Evolutionary conservation across 2,113 vertebrate species (phyloP).

Genomic region (Gnathonemus longibarbis): DNA sequence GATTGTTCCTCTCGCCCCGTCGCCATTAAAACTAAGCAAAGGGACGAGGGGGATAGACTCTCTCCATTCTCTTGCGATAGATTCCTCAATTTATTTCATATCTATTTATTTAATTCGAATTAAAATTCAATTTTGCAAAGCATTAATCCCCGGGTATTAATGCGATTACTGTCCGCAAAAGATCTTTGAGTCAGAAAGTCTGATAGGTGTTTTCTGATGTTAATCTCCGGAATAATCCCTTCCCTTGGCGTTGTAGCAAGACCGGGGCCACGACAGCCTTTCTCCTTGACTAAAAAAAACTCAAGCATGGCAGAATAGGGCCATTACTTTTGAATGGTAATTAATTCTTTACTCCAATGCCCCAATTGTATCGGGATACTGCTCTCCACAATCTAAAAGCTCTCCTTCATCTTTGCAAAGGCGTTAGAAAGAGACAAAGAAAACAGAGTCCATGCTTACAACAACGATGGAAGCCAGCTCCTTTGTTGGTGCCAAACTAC

Average conservation of each 20-base stretch:
- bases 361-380: constrained; percentile 40
- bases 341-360: constrained; percentile 52
- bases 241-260: constrained; percentile 59
- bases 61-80: constrained; percentile 26
- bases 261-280: constrained; percentile 42
- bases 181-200: constrained; percentile 75
- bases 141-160: constrained; percentile 66
- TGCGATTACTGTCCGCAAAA: constrained; percentile 60
- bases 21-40: constrained; percentile 15
- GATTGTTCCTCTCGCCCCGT: constrained; percentile 22
- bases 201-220: constrained; percentile 75
- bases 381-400: constrained; percentile 36
- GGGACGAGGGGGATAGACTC: constrained; percentile 25
- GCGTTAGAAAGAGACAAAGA: constrained; percentile 30
- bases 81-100: constrained; percentile 48
- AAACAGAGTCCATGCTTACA: constrained; percentile 37
- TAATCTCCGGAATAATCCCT: constrained; percentile 80
- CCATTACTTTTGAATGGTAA: constrained; percentile 55
- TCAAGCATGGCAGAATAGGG: constrained; percentile 37
- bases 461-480: constrained; percentile 26
- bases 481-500: constrained; percentile 25
- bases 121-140: constrained; percentile 60
- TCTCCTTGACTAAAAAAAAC: constrained; percentile 43
- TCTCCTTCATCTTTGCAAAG: constrained; percentile 35
- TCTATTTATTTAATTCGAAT: constrained; percentile 50